A percentile compares a stretch with the other conserved stretches of the same genome.
Conservation (phyloP, 2,113 vertebrate genomes). For the Macquaria ambigua region DNA sequence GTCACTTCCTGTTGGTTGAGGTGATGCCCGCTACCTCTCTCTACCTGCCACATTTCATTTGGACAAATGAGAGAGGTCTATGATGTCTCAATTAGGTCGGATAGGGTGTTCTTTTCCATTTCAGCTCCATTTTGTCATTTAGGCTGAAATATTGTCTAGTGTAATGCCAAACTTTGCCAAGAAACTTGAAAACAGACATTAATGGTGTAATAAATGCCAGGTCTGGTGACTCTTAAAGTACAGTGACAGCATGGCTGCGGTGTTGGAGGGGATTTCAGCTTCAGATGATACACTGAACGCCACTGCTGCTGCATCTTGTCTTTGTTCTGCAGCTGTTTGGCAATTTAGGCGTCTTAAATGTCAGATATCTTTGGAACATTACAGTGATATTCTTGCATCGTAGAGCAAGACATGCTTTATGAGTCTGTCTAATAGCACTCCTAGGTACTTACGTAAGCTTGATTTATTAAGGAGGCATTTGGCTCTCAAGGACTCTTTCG, state of each 20-base stretch:
- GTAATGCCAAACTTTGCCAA: not conserved
- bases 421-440: conserved; percentile 41
- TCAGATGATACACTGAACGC: not conserved
- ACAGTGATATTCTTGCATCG: conserved; percentile 24
- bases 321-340: conserved; percentile 53
- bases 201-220: not conserved
- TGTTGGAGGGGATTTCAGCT: not conserved
- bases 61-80: not conserved
- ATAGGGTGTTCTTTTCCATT: conserved; percentile 11
- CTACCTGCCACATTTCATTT: not conserved
- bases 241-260: conserved; percentile 8
- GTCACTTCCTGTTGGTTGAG: not conserved
- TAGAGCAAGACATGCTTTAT: conserved; percentile 37
- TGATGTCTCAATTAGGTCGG: not conserved
- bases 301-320: conserved; percentile 16
- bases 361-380: conserved; percentile 37
- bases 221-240: conserved; percentile 8
- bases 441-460: conserved; percentile 36
- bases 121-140: not conserved
- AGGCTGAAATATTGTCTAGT: conserved; percentile 4
- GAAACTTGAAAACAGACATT: conserved; percentile 30
- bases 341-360: conserved; percentile 33
- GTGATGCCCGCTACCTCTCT: not conserved
- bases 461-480: conserved; percentile 48
- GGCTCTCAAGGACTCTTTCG: not conserved